Conservation (phyloP, 2,888 invertebrate genomes). For the Ditula angustiorana region DNA sequence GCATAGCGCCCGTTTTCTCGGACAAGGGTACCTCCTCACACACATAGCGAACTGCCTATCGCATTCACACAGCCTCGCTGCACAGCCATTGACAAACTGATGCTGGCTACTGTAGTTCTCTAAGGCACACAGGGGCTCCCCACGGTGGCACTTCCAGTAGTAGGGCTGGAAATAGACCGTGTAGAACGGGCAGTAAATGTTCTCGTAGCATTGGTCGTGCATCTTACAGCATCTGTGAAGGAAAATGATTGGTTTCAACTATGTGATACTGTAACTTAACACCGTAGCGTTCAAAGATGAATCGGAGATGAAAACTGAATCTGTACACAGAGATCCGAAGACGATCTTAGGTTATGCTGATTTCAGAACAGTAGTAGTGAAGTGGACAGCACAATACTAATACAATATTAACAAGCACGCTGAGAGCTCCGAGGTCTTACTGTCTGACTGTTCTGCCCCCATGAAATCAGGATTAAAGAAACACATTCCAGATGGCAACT, state of each 20-base stretch:
- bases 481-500: too few relatives aligned
- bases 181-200: slow-evolving; percentile 91
- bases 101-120: slow-evolving; percentile 68
- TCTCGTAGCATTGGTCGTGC: slow-evolving; percentile 94
- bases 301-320: too few relatives aligned
- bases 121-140: slow-evolving; percentile 91
- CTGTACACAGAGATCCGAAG: too few relatives aligned
- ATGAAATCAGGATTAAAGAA: too few relatives aligned
- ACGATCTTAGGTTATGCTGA: too few relatives aligned
- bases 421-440: too few relatives aligned
- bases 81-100: slow-evolving; percentile 86
- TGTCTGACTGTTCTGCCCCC: too few relatives aligned
- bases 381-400: too few relatives aligned
- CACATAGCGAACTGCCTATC: slow-evolving; percentile 93
- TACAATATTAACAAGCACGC: too few relatives aligned
- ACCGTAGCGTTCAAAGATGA: too few relatives aligned
- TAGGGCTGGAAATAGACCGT: slow-evolving; percentile 95
- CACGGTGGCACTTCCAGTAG: slow-evolving; percentile 93
- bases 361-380: too few relatives aligned
- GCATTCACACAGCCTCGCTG: slow-evolving; percentile 93
- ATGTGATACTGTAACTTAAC: too few relatives aligned
- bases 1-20: slow-evolving; percentile 89
- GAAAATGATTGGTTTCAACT: not conserved
- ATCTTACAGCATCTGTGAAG: slow-evolving; percentile 90
- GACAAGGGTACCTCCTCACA: slow-evolving; percentile 91